Conservation (phyloP, 2,797 vertebrate species). For the Characodon lateralis region DNA sequence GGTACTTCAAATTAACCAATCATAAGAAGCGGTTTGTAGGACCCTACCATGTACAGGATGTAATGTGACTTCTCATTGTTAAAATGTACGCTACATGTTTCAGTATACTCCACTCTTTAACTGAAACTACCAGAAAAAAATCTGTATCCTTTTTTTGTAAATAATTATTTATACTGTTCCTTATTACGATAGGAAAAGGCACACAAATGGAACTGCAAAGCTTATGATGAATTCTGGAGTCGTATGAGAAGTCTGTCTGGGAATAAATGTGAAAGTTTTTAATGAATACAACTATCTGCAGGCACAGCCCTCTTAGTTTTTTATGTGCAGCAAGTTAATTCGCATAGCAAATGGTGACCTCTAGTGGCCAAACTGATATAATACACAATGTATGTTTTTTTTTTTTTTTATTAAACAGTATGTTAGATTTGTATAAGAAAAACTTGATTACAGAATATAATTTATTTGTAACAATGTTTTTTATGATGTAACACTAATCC, state of each 20-base stretch:
- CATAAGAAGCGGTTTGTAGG: conserved; percentile 38
- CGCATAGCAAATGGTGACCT: conserved; percentile 43
- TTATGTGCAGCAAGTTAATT: background rate
- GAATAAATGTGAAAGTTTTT: background rate
- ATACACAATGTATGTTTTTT: background rate
- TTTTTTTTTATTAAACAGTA: background rate
- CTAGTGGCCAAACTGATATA: conserved; percentile 31
- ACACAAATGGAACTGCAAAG: background rate
- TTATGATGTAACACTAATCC: background rate
- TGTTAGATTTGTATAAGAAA: no score
- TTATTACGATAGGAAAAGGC: background rate
- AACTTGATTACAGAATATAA: background rate
- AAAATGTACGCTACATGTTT: conserved; percentile 10
- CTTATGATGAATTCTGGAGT: background rate
- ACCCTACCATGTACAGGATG: conserved; percentile 28
- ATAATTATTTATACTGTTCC: background rate
- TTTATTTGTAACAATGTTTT: background rate
- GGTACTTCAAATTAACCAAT: conserved; percentile 60
- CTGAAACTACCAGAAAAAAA: background rate
- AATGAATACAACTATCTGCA: background rate
- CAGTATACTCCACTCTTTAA: conserved; percentile 5
- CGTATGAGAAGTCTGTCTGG: background rate
- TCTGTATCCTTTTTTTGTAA: background rate
- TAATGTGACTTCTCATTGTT: conserved; percentile 34
- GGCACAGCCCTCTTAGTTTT: background rate